Percentiles rank a stretch among this genome's conserved stretches.
These are phyloP conservation scores for Oryzias curvinotus DNA, from an alignment of 2,113 vertebrate species.

Conservation along the genomic window DNA sequence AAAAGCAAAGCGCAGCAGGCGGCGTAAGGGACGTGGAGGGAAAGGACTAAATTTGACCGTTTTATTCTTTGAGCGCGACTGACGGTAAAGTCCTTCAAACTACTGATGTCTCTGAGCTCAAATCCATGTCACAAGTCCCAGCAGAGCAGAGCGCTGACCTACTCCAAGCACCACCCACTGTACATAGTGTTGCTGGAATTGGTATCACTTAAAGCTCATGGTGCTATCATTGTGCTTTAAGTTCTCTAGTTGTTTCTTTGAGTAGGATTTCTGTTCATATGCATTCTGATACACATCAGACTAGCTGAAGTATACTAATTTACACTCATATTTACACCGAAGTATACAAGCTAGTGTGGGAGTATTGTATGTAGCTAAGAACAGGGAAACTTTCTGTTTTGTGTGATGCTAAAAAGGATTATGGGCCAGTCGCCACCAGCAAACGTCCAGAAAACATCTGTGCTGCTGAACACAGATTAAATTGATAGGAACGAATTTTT, in stretches of 20 bases:
- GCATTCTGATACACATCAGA: conserved; percentile 43
- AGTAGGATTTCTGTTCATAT: conserved; percentile 34
- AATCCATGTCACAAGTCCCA: conserved; percentile 74
- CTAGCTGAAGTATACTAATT: conserved; percentile 1
- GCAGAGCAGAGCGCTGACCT: conserved; percentile 49
- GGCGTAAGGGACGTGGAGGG: conserved; percentile 39
- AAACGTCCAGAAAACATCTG: conserved; percentile 21
- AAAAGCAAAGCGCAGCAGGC: conserved; percentile 22
- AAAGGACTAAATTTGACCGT: conserved; percentile 40
- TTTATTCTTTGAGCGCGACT: conserved; percentile 33
- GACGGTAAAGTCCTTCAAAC: conserved; percentile 38
- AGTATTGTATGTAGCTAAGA: conserved; percentile 61
- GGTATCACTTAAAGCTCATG: conserved; percentile 59
- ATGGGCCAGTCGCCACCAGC: conserved; percentile 24
- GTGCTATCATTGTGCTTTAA: conserved; percentile 64
- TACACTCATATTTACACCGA: too few species aligned
- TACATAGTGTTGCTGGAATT: conserved; percentile 63
- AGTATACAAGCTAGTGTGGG: conserved; percentile 13
- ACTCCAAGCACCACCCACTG: conserved; percentile 40
- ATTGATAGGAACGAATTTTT: conserved; percentile 34
- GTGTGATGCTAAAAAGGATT: conserved; percentile 29
- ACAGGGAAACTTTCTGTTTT: conserved; percentile 37
- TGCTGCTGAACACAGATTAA: conserved; percentile 52
- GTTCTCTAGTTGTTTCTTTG: conserved; percentile 34
- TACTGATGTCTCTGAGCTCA: conserved; percentile 71